phyloP scores from a whole-genome alignment of 2,797 vertebrate species.

The Crossoptilon crossoptilon region DNA sequence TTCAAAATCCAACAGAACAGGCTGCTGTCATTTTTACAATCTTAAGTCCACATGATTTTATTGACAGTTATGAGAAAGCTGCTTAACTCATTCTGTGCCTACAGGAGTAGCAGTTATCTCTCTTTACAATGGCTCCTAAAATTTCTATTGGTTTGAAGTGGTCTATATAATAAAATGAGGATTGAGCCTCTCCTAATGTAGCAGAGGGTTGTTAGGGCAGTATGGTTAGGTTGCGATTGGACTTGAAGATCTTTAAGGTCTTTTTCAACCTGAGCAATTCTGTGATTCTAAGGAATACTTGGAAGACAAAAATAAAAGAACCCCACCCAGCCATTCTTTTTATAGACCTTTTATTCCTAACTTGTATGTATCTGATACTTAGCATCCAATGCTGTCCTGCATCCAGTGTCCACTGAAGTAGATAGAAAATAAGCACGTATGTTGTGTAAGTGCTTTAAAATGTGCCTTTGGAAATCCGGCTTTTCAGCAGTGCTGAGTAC shows the following conservation, averaged over 20 bases:
- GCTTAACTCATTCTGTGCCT: background rate
- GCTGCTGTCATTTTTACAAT: background rate
- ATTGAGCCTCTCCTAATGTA: background rate
- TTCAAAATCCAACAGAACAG: slow-evolving; percentile 1
- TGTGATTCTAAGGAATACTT: background rate
- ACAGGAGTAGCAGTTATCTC: too few species aligned
- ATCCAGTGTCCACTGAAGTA: background rate
- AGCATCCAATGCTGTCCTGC: background rate
- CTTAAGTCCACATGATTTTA: background rate
- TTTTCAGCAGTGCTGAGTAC: background rate
- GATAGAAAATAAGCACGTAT: background rate
- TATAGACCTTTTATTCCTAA: background rate
- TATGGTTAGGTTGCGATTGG: too few species aligned
- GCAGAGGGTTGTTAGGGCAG: too few species aligned
- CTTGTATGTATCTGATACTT: background rate
- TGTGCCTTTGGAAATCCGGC: background rate
- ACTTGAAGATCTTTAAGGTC: too few species aligned
- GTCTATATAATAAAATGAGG: background rate
- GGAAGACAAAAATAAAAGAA: background rate
- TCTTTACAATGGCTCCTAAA: background rate
- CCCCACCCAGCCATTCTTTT: background rate
- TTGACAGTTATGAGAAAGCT: background rate
- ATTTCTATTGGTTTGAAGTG: background rate
- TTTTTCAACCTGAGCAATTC: too few species aligned
- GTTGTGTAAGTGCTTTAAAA: background rate